Evolutionary conservation across 2,888 invertebrate genomes (phyloP).

Genomic region (Gortyna flavago): DNA sequence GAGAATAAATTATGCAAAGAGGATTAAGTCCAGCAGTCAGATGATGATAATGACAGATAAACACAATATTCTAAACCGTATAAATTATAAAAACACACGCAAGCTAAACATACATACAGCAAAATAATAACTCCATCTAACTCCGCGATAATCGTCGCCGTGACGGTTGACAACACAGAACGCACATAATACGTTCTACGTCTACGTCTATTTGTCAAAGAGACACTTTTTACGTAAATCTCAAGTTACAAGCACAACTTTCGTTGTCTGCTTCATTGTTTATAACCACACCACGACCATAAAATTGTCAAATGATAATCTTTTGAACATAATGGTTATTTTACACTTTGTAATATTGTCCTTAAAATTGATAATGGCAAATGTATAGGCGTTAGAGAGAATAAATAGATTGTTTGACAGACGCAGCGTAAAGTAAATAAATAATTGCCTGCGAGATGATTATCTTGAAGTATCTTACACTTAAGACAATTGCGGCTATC

Average conservation of each 20-base stretch:
- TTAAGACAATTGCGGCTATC: conserved; percentile 58
- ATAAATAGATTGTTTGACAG: conserved; percentile 65
- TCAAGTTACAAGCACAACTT: conserved; percentile 63
- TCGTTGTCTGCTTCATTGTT: conserved; percentile 58
- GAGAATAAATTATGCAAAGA: neutral
- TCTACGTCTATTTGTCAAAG: conserved; percentile 44
- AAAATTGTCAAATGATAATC: conserved; percentile 74
- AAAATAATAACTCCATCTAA: conserved; percentile 44
- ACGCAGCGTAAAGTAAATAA: conserved; percentile 60
- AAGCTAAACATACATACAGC: neutral
- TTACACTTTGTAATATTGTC: conserved; percentile 70
- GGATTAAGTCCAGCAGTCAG: neutral
- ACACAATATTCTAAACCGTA: conserved; percentile 5
- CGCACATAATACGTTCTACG: conserved; percentile 26
- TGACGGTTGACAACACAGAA: conserved; percentile 21
- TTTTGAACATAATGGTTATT: conserved; percentile 67
- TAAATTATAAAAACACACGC: conserved; percentile 11
- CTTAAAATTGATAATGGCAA: conserved; percentile 68
- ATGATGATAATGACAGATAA: conserved; percentile 13
- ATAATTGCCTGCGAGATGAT: conserved; percentile 57
- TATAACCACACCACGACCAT: conserved; percentile 58
- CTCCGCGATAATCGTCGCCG: conserved; percentile 21
- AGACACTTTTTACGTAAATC: conserved; percentile 56
- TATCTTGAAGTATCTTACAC: conserved; percentile 63
- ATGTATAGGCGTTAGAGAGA: conserved; percentile 60